These are phyloP conservation scores for Gastrophysa polygoni DNA, from an alignment of 2,888 invertebrate species.

Conservation along the genomic window DNA sequence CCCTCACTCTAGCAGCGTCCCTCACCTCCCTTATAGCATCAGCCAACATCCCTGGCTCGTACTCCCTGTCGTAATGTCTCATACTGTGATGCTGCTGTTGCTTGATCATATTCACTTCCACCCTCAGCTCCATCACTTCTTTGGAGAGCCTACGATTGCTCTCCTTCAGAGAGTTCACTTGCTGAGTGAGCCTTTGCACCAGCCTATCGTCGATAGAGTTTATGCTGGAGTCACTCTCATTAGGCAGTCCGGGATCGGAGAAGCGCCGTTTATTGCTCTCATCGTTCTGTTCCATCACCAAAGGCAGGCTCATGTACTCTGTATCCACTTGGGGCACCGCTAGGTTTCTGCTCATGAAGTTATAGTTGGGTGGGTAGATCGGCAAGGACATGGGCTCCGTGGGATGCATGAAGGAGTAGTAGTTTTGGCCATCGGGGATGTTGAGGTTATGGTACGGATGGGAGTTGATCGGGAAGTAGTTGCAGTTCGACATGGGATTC, in stretches of 20 bases:
- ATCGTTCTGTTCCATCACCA: slow-evolving; percentile 65
- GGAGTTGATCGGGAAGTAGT: slow-evolving; percentile 44
- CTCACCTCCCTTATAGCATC: slow-evolving; percentile 76
- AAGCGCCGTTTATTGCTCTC: slow-evolving; percentile 63
- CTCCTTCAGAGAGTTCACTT: slow-evolving; percentile 73
- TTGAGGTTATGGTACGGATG: slow-evolving; percentile 42
- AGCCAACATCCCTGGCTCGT: slow-evolving; percentile 75
- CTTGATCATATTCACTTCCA: slow-evolving; percentile 60
- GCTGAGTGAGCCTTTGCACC: slow-evolving; percentile 71
- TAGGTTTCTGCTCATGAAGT: slow-evolving; percentile 40
- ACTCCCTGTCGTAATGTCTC: slow-evolving; percentile 57
- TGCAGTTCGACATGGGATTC: slow-evolving; percentile 45
- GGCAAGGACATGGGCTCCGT: slow-evolving; percentile 71
- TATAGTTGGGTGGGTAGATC: slow-evolving; percentile 64
- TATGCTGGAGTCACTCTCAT: slow-evolving; percentile 57
- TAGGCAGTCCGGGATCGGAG: slow-evolving; percentile 70
- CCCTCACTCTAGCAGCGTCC: slow-evolving; percentile 73
- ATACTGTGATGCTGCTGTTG: slow-evolving; percentile 51
- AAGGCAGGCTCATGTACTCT: slow-evolving; percentile 72
- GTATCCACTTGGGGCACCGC: slow-evolving; percentile 34
- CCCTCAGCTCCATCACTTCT: slow-evolving; percentile 76
- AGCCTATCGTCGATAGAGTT: slow-evolving; percentile 66
- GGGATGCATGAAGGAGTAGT: slow-evolving; percentile 52
- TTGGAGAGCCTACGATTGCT: slow-evolving; percentile 76
- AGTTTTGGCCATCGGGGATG: slow-evolving; percentile 46